Evolutionary conservation across 2,797 vertebrate species (phyloP), one percentile per base, ranked within the genome.

Genomic region (Sebastes itinus): DNA sequence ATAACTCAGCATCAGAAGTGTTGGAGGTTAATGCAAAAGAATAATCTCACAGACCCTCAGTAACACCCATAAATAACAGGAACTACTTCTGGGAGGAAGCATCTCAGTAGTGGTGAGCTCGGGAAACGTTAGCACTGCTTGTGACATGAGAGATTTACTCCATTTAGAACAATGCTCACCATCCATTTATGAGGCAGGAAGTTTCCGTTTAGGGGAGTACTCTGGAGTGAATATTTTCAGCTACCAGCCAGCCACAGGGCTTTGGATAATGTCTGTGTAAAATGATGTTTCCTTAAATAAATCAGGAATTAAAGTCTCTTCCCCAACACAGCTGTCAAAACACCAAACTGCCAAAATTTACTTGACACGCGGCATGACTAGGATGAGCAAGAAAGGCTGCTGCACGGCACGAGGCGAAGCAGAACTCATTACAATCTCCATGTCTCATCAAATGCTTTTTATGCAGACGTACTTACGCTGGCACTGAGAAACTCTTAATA

Each of bases 261-360:
- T 77, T 80, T 83, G 85, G 89, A 87, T 92, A 86, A 87, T 72
- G 78, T 84, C 76, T 81, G 80, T 35, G 81, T 68, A 82, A 92
- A 89, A 92, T 61, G 42, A 89, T 30, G 89, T 92, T 94, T 94
- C 92, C 91, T 90, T 91, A 93, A 94, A 95, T 95, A 93, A 92
- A 94, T 91, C 77, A 60, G 28, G 75, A 89, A 93, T 93, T 89
- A 87, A 92, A 93, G 91, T 81, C 85, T 85, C 73, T 65, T 88
- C 83, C 75, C 76, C 78, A 79, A 78, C 56, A 75, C 92, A 93
- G 93, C 92, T 94, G 92, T 94, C 88, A 92, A 94, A 95, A 95
- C 87, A 93, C 28, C 60, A 64, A 92, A 90, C 75, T 73, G 84
- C 86, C 87, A 79, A 82, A 75, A 72, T 87, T 65, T 88, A 61